A percentile compares a stretch with the other conserved stretches of the same genome.
Evolutionary conservation across 1,140 invertebrate species (phyloP).

Genomic region (Spodoptera litura): DNA sequence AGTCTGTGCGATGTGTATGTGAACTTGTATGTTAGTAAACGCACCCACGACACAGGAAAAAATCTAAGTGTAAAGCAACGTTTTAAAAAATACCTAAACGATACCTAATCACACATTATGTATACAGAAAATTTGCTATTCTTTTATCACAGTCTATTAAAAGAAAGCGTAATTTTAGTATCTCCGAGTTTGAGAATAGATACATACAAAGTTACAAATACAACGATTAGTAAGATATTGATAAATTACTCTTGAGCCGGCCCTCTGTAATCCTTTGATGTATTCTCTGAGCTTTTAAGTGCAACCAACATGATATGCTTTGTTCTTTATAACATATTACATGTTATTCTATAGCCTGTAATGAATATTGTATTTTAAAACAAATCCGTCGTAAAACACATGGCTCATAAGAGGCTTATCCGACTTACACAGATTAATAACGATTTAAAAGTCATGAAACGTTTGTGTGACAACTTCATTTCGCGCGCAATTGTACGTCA

Average conservation of each 20-base stretch:
- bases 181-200: neutral
- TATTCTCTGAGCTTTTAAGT: slow-evolving; percentile 32
- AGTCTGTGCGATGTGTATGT: no score
- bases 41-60: no score
- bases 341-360: slow-evolving; percentile 7
- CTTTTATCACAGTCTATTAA: no score
- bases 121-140: no score
- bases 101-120: no score
- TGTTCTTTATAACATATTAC: slow-evolving; percentile 34
- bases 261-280: slow-evolving; percentile 37
- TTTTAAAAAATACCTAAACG: no score
- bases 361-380: slow-evolving; percentile 23
- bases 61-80: no score
- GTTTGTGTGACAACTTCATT: neutral
- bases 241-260: slow-evolving; percentile 18
- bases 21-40: no score
- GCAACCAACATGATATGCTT: slow-evolving; percentile 18
- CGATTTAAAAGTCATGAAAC: slow-evolving; percentile 9
- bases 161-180: no score
- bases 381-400: slow-evolving; percentile 13
- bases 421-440: no score
- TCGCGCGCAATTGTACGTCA: slow-evolving; percentile 7
- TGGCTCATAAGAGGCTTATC: neutral
- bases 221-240: slow-evolving; percentile 7
- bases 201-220: neutral